Conservation (phyloP, 2,888 invertebrate species). For the Chrysina gloriosa region DNA sequence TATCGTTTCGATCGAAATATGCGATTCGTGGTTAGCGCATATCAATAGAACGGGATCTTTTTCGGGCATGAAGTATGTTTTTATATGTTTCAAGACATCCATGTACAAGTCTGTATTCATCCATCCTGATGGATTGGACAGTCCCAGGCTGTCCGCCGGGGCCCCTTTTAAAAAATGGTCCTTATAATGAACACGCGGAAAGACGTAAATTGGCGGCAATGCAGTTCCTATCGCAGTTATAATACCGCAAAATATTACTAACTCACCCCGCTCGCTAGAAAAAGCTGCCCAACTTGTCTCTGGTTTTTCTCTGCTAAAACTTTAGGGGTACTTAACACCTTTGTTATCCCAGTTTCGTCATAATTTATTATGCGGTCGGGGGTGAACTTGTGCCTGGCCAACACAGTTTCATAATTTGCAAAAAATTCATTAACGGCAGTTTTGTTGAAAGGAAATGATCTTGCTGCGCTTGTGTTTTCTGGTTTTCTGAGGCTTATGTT, state of each 20-base stretch:
- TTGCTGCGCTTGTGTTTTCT: no score
- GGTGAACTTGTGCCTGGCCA: conserved; percentile 38
- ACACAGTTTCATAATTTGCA: no score
- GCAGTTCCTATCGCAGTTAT: neutral
- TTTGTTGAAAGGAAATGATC: no score
- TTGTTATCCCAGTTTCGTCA: neutral
- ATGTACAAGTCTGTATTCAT: neutral
- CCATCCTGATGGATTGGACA: neutral
- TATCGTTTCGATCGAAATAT: neutral
- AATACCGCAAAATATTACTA: no score
- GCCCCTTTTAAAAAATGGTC: neutral
- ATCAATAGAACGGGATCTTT: neutral
- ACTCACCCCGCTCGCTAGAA: neutral
- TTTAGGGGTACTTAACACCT: conserved; percentile 2
- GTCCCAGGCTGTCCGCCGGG: neutral
- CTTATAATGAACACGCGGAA: neutral
- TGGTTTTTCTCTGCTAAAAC: neutral
- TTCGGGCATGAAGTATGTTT: neutral
- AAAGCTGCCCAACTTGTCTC: neutral
- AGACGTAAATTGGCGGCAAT: neutral
- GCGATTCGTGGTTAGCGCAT: neutral
- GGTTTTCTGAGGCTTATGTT: conserved; percentile 45
- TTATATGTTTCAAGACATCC: neutral
- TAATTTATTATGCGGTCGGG: neutral
- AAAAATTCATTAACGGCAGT: no score